phyloP scores from a whole-genome alignment of 2,797 vertebrate genomes.

The Sebastes diaconus region DNA sequence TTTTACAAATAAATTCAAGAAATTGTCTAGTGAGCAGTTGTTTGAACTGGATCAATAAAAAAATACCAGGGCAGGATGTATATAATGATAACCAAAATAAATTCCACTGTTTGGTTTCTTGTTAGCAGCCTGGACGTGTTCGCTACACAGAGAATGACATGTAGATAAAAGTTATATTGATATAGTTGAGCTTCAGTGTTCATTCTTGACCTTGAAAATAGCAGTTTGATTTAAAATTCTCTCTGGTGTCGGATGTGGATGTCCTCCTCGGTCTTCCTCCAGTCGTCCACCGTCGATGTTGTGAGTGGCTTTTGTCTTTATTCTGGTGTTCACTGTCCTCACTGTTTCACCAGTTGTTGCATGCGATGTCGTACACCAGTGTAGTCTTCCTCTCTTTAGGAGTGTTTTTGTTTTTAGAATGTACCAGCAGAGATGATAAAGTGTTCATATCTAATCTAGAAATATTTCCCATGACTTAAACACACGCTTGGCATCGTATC shows the following conservation, averaged over 20 bases:
- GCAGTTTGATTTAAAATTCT: neutral
- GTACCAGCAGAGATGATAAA: neutral
- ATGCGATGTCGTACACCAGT: neutral
- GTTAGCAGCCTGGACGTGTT: neutral
- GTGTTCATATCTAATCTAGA: neutral
- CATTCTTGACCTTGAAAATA: neutral
- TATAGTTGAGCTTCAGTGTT: neutral
- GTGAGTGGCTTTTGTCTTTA: neutral
- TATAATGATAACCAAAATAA: neutral
- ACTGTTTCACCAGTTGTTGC: neutral
- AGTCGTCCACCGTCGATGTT: neutral
- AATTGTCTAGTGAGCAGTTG: neutral
- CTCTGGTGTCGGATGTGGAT: neutral
- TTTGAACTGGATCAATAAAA: neutral
- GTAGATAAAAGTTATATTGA: neutral
- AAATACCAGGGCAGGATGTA: neutral
- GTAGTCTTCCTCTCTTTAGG: neutral
- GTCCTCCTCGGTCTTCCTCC: neutral
- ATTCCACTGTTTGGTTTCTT: neutral
- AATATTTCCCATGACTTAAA: neutral
- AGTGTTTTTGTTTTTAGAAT: neutral
- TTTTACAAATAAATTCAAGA: neutral
- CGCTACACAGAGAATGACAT: neutral
- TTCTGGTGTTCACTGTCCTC: neutral
- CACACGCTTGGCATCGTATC: neutral